Base-by-base conservation (phyloP, 1,140 invertebrate species). In the Orius laevigatus region DNA sequence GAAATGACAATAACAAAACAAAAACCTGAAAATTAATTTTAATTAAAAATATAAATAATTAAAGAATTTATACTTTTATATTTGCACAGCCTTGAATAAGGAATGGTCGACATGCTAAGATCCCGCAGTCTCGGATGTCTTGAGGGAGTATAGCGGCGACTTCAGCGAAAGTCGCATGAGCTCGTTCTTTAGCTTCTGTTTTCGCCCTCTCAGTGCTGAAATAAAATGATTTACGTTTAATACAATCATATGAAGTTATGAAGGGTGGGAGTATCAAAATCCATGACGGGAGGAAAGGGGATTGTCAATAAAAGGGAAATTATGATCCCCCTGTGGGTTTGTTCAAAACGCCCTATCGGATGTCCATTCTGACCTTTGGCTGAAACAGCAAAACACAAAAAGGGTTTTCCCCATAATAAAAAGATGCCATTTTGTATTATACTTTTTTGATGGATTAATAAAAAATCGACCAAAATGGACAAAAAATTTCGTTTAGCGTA, bases 1-100 rank as follows among this genome's bases (percentile, higher is more conserved):
- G 75, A 63, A 93, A 75, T 60, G 88, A 92, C 57, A 91, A 76
- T 52, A 92, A 76, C 62, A 91, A 76, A 57, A 93, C 89, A 66
- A 94, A 95, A 55, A 89, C 79, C 77, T 88, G 71, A 43, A 81
- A 73, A 49, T 44, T 38, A 38, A 38, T 4, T 4, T 16, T 14
- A 16, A 16, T 38, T 38, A 34, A 8, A 34, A 34, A 34, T 9
- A 34, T 9, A 34, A 34, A 34, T 9, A 38, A 25, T 25, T 25
- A 25, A 25, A 16, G 36, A 38, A 38, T 38, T 19, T 33, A n/a
- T 31, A 81, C 79, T 73, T 85, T 85, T 62, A 86, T 86, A 62
- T 80, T 79, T 60, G 83, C 84, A 66, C 84, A 87, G 61, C 70
- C 71, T 66, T 89, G 85, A 54, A 90, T 75, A 62, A 79, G 79